phyloP scores from a whole-genome alignment of 64 coral and sea anemone species.

The Montipora efflorescens region DNA sequence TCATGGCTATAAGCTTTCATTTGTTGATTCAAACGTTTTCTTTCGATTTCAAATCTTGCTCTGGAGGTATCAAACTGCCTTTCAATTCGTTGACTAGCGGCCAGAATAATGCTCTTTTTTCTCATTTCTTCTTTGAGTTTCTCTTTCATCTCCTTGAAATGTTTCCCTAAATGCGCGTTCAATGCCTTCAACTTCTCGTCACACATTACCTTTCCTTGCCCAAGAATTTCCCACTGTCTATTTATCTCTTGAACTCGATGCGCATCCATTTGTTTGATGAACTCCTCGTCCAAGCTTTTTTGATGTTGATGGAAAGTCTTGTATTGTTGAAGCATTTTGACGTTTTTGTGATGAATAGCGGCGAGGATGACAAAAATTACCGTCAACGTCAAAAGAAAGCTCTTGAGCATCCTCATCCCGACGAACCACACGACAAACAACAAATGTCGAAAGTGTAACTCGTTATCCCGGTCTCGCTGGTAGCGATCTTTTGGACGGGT shows the following conservation, averaged over 20 bases:
- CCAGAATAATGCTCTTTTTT: conserved; percentile 58
- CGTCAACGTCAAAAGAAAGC: conserved; percentile 80
- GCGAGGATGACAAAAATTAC: conserved; percentile 71
- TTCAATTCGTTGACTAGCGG: conserved; percentile 46
- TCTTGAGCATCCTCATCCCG: conserved; percentile 74
- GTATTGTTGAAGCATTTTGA: conserved; percentile 62
- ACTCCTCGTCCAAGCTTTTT: conserved; percentile 19
- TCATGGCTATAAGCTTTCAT: conserved; percentile 48
- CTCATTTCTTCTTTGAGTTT: conserved; percentile 66
- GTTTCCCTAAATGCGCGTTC: conserved; percentile 57
- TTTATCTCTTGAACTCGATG: conserved; percentile 73
- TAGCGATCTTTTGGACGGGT: conserved; percentile 78
- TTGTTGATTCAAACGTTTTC: conserved; percentile 38
- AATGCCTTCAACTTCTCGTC: conserved; percentile 67
- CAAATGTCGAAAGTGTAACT: conserved; percentile 84
- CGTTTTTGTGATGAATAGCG: conserved; percentile 65
- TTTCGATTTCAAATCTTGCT: conserved; percentile 43
- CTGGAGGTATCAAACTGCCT: conserved; percentile 45
- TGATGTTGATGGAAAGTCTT: conserved; percentile 47
- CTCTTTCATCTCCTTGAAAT: conserved; percentile 55
- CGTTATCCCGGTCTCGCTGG: conserved; percentile 76
- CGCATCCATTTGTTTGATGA: conserved; percentile 68
- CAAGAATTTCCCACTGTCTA: conserved; percentile 60
- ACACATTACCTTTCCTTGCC: conserved; percentile 63
- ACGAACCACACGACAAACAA: conserved; percentile 88